Evolutionary conservation across 1,140 invertebrate genomes (phyloP).

Genomic region (Apis florea): DNA sequence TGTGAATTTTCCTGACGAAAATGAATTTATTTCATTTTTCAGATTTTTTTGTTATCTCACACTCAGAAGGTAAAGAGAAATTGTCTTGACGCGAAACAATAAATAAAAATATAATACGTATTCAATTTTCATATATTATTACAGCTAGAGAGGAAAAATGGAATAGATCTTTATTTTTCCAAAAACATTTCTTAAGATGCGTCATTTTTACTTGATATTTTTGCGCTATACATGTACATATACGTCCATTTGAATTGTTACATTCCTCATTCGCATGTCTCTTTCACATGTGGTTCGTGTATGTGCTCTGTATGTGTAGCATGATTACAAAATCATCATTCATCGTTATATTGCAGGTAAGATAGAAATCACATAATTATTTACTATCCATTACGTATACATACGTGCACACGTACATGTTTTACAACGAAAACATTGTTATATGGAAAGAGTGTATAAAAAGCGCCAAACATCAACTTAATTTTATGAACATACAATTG

Average conservation of each 20-base stretch:
- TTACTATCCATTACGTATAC: slow-evolving; percentile 7
- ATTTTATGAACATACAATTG: background rate
- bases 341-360: slow-evolving; percentile 29
- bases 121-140: slow-evolving; percentile 69
- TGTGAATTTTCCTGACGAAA: slow-evolving; percentile 12
- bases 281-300: slow-evolving; percentile 2
- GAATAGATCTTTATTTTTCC: slow-evolving; percentile 43
- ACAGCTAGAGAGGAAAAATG: slow-evolving; percentile 67
- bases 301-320: background rate
- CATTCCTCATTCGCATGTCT: slow-evolving; percentile 12
- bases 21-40: slow-evolving; percentile 55
- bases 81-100: slow-evolving; percentile 70
- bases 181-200: slow-evolving; percentile 34
- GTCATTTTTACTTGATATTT: slow-evolving; percentile 45
- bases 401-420: background rate
- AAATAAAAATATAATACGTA: slow-evolving; percentile 74
- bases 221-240: slow-evolving; percentile 38
- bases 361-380: slow-evolving; percentile 31
- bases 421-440: slow-evolving; percentile 1
- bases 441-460: background rate
- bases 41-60: slow-evolving; percentile 65
- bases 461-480: background rate
- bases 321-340: slow-evolving; percentile 38
- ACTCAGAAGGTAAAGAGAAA: slow-evolving; percentile 66
- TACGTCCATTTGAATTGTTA: slow-evolving; percentile 23